Base-by-base conservation (phyloP, 2,797 vertebrate species). In the Characodon lateralis region DNA sequence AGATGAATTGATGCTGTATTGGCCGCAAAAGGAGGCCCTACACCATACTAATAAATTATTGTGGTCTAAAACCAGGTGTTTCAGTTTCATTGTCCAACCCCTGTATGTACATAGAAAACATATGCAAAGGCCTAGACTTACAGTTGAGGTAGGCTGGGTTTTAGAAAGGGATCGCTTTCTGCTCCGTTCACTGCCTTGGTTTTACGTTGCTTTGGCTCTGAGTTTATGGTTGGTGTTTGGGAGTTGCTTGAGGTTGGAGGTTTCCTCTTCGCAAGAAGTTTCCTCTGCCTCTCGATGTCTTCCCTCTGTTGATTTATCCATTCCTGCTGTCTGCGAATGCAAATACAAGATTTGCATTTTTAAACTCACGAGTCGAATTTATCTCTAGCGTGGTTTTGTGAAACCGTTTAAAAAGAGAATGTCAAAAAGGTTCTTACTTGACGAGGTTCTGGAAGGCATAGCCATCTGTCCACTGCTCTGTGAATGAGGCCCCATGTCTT, bases 401-500 rank as follows among this genome's bases (percentile, higher is more conserved):
- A 43, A 68, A 68, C 39, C 20, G 43, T 55, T 55, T 22, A 56
- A 59, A 56, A 72, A 68, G 46, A 50, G 31, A 73, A 39, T 51
- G 28, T 9, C 58, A 59, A 20, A 59, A 56, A 72, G 77, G 5
- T 26, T 93, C 97, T 96, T 96, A 99, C 98, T 99, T 99, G 89
- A 99, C 97, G 90, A 99, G 98, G 94, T 99, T 99, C 84, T 99
- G 98, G 95, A 99, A 99, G 91, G 98, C 98, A 83, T 98, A 99
- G 87, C 98, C 98, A 82, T 99, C 98, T 86, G 97, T 98, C 98
- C 98, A 99, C 94, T 99, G 98, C 83, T 99, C 98, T 82, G 98
- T 99, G 95, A 99, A 99, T 10, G 98, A 99, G 91, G 98, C 98
- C 85, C 98, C 98, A 63, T 99, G 98, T 94, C 98, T 97, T 91